Percentiles rank a stretch among this genome's conserved stretches.
These are phyloP conservation scores for Machimus atricapillus DNA, from an alignment of 2,888 invertebrate species.

Conservation along the genomic window DNA sequence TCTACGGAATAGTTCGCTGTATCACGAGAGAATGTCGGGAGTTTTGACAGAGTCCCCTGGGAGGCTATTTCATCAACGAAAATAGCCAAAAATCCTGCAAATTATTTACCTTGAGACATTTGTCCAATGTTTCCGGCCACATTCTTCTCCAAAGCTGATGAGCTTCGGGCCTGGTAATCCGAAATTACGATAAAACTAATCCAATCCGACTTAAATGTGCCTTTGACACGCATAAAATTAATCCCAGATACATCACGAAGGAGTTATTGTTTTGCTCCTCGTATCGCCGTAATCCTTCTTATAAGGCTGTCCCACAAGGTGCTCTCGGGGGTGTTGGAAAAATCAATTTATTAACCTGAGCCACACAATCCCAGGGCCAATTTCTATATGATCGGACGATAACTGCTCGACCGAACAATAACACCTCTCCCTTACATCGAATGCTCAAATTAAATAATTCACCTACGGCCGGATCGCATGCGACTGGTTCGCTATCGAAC, in stretches of 20 bases:
- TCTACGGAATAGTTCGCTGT: background rate
- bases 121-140: slow-evolving; percentile 31
- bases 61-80: slow-evolving; percentile 36
- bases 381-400: slow-evolving; percentile 21
- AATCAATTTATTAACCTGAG: slow-evolving; percentile 37
- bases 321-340: slow-evolving; percentile 32
- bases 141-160: slow-evolving; percentile 31
- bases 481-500: slow-evolving; percentile 10
- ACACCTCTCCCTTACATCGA: slow-evolving; percentile 38
- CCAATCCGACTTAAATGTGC: slow-evolving; percentile 45
- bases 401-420: slow-evolving; percentile 24
- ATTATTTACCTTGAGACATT: slow-evolving; percentile 37
- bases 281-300: slow-evolving; percentile 13
- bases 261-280: slow-evolving; percentile 23
- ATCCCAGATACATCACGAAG: slow-evolving; percentile 40
- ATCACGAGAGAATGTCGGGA: background rate
- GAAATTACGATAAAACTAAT: slow-evolving; percentile 46
- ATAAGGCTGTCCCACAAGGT: slow-evolving; percentile 7
- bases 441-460: slow-evolving; percentile 39
- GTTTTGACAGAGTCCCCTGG: background rate
- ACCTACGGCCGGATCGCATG: slow-evolving; percentile 32
- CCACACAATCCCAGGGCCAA: slow-evolving; percentile 21
- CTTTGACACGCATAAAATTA: slow-evolving; percentile 48
- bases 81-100: slow-evolving; percentile 39
- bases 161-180: slow-evolving; percentile 30